These are phyloP conservation scores for Aromia moschata DNA, from an alignment of 2,888 invertebrate species.

Conservation along the genomic window DNA sequence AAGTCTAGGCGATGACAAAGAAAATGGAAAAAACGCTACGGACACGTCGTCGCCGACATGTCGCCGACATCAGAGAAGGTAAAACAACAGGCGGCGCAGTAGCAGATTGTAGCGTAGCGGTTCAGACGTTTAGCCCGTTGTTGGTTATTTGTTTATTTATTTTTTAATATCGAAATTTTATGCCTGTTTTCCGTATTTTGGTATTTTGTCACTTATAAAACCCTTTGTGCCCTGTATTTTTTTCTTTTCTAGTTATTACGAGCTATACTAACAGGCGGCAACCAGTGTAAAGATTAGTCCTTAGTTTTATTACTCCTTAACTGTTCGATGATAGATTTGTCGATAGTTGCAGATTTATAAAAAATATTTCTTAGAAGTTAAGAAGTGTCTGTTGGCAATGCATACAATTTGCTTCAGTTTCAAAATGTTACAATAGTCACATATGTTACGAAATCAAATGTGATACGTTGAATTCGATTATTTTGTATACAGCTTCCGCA, in stretches of 20 bases:
- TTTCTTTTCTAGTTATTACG: conserved; percentile 20
- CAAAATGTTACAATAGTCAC: too few relatives aligned
- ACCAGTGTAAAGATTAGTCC: conserved; percentile 22
- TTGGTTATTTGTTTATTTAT: too few relatives aligned
- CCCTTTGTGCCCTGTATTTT: conserved; percentile 21
- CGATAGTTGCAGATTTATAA: conserved; percentile 10
- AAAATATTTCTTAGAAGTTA: background rate
- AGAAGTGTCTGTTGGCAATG: too few relatives aligned
- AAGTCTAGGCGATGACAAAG: conserved; percentile 22
- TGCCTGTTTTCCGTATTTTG: conserved; percentile 24
- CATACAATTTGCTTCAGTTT: too few relatives aligned
- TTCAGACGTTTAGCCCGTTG: conserved; percentile 37
- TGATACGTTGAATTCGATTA: too few relatives aligned
- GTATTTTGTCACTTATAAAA: conserved; percentile 16
- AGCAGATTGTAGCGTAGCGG: conserved; percentile 54
- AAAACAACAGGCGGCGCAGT: conserved; percentile 49
- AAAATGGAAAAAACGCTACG: conserved; percentile 22
- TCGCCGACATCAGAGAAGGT: conserved; percentile 50
- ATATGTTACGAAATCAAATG: too few relatives aligned
- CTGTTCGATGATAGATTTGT: conserved; percentile 5
- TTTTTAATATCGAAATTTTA: conserved; percentile 13
- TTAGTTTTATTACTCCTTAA: conserved; percentile 24
- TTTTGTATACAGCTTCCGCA: too few relatives aligned
- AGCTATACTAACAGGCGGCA: conserved; percentile 34
- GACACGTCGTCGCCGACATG: background rate